A percentile compares a stretch with the other conserved stretches of the same genome.
Conservation (phyloP, 2,797 vertebrate genomes). For the Coregonus sp. region DNA sequence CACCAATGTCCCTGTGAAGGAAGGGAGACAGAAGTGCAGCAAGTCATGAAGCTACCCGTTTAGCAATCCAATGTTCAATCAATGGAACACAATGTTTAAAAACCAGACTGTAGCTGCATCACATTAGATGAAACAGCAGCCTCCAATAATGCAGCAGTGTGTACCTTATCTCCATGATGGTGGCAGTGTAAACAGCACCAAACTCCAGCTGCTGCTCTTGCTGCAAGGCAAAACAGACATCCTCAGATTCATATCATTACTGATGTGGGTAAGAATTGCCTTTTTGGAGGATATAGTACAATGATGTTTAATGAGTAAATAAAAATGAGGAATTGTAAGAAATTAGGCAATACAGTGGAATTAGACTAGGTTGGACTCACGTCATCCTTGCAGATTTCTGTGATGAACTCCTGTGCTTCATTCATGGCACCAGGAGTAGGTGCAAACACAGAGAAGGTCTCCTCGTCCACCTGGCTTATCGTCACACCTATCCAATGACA, state of each 20-base stretch:
- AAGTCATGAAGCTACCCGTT: not conserved
- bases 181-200: conserved; percentile 92
- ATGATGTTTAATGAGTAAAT: not conserved
- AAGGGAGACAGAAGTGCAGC: not conserved
- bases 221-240: conserved; percentile 66
- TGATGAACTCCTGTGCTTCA: conserved; percentile 91
- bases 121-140: not conserved
- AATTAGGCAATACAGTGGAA: too few species aligned
- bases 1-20: conserved; percentile 83
- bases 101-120: not conserved
- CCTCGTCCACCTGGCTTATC: conserved; percentile 93
- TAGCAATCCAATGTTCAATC: not conserved
- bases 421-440: conserved; percentile 92
- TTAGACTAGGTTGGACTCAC: conserved; percentile 70
- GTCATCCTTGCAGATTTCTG: conserved; percentile 92
- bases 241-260: not conserved
- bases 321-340: not conserved
- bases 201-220: conserved; percentile 95
- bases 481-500: conserved; percentile 82
- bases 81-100: not conserved
- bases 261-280: not conserved
- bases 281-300: not conserved
- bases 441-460: conserved; percentile 94
- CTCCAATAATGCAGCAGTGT: not conserved
- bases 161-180: conserved; percentile 93